Base-by-base conservation (phyloP, 2,113 vertebrate genomes). In the Mixornis gularis region DNA sequence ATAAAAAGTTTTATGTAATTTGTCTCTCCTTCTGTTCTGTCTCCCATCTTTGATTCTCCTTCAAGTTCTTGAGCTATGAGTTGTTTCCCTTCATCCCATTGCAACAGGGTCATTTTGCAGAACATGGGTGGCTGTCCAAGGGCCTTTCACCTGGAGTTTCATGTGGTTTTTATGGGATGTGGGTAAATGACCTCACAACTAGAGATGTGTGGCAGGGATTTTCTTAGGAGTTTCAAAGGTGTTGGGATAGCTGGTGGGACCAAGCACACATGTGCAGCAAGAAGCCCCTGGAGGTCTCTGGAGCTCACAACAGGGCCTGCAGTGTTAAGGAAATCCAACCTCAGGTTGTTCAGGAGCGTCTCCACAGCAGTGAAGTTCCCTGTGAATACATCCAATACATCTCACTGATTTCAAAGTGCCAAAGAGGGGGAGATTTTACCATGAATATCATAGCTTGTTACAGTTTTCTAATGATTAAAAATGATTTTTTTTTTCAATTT, bases 41-140 rank as follows among this genome's bases (percentile, higher is more conserved):
- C 18, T 48, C 43, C 1, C 29, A 17, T 60, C 18, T 72, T 86
- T 62, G 14, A 52, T 62, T 49, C 5, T 64, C 20, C 17, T 7
- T 84, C 14, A 56, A 4, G 30, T 40, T 64, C 27, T 56, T 17
- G 30, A 86, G 34, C 10, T 43, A 38, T 18, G 32, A 77, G 52
- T 56, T 65, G 4, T 60, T 87, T 85, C 56, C 17, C 12, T 38
- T 66, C 25, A 41, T 66, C 29, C 38, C 13, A 32, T 17, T 71
- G 19, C 10, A 49, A 12, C 1, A 46, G 17, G 44, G 10, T 82
- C 7, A 34, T 79, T 92, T 81, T 66, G 27, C 7, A 58, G 56
- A 71, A 17, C 8, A 6, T 0, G 0, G 6, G 7, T 44, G 20
- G 26, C 17, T 0, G 0, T 49, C 60, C 21, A 62, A 74, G 43